These are phyloP conservation scores for Pogonophryne albipinna DNA, from an alignment of 2,797 vertebrate species.

Conservation along the genomic window DNA sequence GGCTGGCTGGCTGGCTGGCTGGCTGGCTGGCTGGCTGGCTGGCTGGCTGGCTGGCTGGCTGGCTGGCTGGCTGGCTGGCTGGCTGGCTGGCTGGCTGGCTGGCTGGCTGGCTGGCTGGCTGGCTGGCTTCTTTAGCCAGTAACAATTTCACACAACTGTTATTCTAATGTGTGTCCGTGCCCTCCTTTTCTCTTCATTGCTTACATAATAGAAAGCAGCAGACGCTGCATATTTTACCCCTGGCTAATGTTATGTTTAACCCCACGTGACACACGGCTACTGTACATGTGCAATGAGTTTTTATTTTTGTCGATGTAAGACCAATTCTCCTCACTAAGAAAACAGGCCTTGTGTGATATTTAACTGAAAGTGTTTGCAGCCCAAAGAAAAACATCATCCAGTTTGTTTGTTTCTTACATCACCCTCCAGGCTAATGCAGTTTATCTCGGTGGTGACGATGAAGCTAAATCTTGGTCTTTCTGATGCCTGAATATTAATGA, in stretches of 20 bases:
- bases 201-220: too few species aligned
- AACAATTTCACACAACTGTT: background rate
- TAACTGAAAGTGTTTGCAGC: constrained; percentile 11
- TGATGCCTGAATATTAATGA: constrained; percentile 3
- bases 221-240: too few species aligned
- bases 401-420: constrained; percentile 10
- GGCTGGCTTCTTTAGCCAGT: background rate
- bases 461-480: constrained; percentile 32
- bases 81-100: too few species aligned
- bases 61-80: too few species aligned
- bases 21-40: too few species aligned
- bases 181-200: too few species aligned
- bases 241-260: constrained; percentile 34
- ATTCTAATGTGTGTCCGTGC: background rate
- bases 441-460: constrained; percentile 12
- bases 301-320: constrained; percentile 3
- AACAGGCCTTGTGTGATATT: background rate
- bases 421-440: constrained; percentile 10
- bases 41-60: too few species aligned
- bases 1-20: too few species aligned
- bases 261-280: constrained; percentile 24
- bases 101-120: background rate
- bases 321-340: background rate
- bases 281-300: constrained; percentile 7
- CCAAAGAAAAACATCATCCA: constrained; percentile 39